Percentiles rank a stretch among this genome's conserved stretches.
Evolutionary conservation across 2,888 invertebrate genomes (phyloP).

Genomic region (Ametastegia equiseti): DNA sequence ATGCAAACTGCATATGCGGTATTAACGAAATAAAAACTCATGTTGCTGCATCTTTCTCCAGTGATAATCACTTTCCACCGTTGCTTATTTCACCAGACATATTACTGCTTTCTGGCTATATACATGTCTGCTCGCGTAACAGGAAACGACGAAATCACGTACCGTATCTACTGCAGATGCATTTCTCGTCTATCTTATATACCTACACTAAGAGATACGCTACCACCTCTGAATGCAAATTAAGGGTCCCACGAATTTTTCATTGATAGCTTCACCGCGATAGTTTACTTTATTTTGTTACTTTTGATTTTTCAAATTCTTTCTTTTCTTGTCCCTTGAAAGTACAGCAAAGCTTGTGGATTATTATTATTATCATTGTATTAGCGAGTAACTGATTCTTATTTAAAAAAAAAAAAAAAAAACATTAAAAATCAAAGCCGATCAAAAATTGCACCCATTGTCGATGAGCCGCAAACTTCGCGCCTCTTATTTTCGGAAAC

Average conservation of each 20-base stretch:
- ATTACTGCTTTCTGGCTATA: not conserved
- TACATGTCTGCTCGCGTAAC: no score
- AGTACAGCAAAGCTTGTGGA: no score
- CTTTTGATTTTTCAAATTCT: not conserved
- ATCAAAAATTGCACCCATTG: no score
- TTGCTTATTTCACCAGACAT: no score
- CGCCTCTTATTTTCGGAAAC: no score
- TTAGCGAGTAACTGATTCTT: no score
- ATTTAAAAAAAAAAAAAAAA: no score
- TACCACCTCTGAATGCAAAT: not conserved
- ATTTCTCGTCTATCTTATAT: not conserved
- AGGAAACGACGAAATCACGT: slow-evolving; percentile 2
- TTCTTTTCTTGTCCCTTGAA: no score
- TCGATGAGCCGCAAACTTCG: no score
- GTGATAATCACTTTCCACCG: slow-evolving; percentile 33
- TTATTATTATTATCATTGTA: no score
- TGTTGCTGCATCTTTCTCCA: slow-evolving; percentile 6
- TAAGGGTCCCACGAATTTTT: not conserved
- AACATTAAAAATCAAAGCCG: no score
- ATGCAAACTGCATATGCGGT: not conserved
- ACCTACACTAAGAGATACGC: no score
- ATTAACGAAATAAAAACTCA: slow-evolving; percentile 14
- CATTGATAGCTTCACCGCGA: not conserved
- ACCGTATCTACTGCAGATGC: not conserved
- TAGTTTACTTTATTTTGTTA: not conserved